Conservation (phyloP, 2,113 vertebrate genomes). For the Gymnorhina tibicen region DNA sequence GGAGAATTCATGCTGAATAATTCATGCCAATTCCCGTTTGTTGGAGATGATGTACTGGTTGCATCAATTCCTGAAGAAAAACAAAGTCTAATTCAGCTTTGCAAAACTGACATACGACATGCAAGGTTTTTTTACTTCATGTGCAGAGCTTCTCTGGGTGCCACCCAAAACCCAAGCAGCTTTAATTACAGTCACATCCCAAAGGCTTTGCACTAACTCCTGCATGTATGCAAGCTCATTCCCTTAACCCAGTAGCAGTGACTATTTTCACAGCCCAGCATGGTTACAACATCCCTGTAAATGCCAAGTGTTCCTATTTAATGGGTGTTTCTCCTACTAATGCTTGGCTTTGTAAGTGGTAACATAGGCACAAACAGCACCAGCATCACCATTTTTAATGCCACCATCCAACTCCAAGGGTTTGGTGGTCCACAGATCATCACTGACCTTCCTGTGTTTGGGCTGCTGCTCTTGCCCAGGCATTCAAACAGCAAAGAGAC, state of each 20-base stretch:
- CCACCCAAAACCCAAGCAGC: background rate
- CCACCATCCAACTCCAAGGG: background rate
- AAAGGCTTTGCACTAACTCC: background rate
- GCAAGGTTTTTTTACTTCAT: background rate
- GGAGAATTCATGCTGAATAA: conserved; percentile 33
- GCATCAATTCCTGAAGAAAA: background rate
- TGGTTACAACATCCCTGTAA: background rate
- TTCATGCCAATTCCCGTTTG: background rate
- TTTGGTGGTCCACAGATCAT: background rate
- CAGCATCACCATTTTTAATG: background rate
- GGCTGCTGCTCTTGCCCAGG: background rate
- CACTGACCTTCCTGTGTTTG: background rate
- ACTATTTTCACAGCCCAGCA: background rate
- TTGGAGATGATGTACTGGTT: background rate
- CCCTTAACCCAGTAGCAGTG: background rate
- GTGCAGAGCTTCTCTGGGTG: background rate
- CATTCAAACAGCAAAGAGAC: background rate
- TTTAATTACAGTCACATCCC: background rate
- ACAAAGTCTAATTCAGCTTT: background rate
- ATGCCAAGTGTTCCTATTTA: background rate
- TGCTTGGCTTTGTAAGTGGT: background rate
- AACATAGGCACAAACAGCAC: background rate
- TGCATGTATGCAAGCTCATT: background rate
- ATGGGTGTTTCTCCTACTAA: background rate
- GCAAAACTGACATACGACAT: background rate